Conservation (phyloP, 2,113 vertebrate genomes). For the Noctilio leporinus region DNA sequence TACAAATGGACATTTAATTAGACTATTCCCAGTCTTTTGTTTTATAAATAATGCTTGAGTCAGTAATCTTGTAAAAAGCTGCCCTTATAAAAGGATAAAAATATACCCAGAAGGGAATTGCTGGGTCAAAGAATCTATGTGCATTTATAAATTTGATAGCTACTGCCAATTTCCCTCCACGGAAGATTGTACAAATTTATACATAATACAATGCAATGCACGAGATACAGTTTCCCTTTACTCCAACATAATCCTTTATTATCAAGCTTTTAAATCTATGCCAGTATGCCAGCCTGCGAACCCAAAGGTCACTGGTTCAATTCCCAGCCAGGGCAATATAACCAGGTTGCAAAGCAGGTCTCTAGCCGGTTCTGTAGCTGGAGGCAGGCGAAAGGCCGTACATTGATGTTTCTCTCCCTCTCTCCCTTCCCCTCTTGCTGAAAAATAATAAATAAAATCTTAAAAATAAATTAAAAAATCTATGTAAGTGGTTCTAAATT, state of each 20-base stretch:
- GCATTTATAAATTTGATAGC: not conserved
- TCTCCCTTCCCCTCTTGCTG: too few species aligned
- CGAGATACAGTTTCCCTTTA: not conserved
- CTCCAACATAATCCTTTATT: not conserved
- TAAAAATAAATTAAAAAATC: too few species aligned
- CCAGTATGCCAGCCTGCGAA: too few species aligned
- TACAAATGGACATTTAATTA: not conserved
- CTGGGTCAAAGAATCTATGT: not conserved
- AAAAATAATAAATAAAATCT: too few species aligned
- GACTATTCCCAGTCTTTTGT: not conserved
- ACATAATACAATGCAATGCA: not conserved
- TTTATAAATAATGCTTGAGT: not conserved
- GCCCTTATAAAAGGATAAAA: not conserved
- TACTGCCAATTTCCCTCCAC: not conserved
- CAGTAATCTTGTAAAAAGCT: not conserved
- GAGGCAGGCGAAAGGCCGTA: too few species aligned
- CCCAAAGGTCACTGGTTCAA: too few species aligned
- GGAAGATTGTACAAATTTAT: not conserved
- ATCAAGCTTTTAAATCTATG: not conserved
- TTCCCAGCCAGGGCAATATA: too few species aligned
- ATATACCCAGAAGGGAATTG: not conserved
- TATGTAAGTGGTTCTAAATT: not conserved
- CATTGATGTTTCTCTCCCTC: too few species aligned
- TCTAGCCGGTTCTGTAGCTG: too few species aligned
- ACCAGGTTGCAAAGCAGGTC: too few species aligned